Conservation (phyloP, 2,797 vertebrate genomes). For the Peromyscus eremicus region DNA sequence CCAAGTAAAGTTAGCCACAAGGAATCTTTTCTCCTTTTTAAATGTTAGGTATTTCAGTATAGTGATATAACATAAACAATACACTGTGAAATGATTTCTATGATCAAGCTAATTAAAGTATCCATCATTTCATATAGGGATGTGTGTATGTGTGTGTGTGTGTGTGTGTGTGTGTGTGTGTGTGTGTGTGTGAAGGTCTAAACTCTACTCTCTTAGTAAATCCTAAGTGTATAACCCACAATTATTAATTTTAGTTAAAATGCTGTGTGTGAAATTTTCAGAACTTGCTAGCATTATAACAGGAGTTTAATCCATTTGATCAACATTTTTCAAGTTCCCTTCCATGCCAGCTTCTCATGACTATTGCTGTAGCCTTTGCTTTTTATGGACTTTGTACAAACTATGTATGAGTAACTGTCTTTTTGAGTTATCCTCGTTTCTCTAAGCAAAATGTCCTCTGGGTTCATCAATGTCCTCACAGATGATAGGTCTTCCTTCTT, state of each 20-base stretch:
- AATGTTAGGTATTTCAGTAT: neutral
- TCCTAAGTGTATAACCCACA: neutral
- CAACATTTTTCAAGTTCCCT: neutral
- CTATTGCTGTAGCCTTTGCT: neutral
- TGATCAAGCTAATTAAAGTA: neutral
- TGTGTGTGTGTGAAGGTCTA: neutral
- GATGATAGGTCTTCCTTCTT: neutral
- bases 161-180: neutral
- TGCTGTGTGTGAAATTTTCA: neutral
- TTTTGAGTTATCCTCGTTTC: neutral
- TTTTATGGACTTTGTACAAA: neutral
- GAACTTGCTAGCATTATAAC: neutral
- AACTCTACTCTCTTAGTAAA: neutral
- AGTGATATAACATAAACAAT: neutral
- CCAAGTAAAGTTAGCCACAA: neutral
- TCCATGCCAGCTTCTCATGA: rapidly evolving
- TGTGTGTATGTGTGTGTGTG: neutral
- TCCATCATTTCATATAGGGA: too few relatives aligned
- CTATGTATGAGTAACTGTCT: neutral
- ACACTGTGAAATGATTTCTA: neutral
- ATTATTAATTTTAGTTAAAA: neutral
- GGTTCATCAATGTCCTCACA: neutral
- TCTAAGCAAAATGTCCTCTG: neutral
- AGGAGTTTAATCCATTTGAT: neutral
- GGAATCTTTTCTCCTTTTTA: neutral